Percentiles rank a stretch among this genome's conserved stretches.
phyloP scores from a whole-genome alignment of 2,113 vertebrate genomes.

The Uria lomvia region DNA sequence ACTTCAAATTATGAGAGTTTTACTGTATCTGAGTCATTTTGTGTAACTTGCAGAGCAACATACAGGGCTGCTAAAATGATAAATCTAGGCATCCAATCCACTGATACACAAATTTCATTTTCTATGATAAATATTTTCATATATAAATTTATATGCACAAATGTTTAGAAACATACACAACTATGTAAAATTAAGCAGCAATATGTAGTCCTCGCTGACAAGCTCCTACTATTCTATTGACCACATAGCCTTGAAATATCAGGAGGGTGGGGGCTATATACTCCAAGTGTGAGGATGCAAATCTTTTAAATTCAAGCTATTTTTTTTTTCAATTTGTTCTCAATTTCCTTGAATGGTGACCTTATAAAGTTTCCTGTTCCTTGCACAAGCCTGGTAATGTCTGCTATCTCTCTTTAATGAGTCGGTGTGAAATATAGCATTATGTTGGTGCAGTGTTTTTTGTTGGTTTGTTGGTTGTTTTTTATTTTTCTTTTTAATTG shows the following conservation, averaged over 20 bases:
- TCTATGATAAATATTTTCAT: not conserved
- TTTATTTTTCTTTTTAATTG: not conserved
- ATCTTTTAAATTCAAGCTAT: not conserved
- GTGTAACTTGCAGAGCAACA: not conserved
- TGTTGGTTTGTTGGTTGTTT: not conserved
- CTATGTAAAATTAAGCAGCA: not conserved
- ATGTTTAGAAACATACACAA: not conserved
- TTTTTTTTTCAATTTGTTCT: not conserved
- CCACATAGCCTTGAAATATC: not conserved
- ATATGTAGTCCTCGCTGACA: not conserved
- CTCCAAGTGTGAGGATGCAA: not conserved
- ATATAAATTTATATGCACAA: not conserved
- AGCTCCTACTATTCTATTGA: not conserved
- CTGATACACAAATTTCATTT: not conserved
- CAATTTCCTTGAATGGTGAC: not conserved
- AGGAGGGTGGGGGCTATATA: rapidly evolving
- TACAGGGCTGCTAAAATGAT: not conserved
- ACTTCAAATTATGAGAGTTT: not conserved
- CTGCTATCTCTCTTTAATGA: not conserved
- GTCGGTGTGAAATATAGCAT: rapidly evolving
- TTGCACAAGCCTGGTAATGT: not conserved
- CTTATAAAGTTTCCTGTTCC: not conserved
- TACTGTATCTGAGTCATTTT: not conserved
- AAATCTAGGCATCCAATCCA: not conserved
- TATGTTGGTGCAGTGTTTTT: not conserved